Conservation (phyloP, 2,113 vertebrate species). For the Zosterops hypoxanthus region DNA sequence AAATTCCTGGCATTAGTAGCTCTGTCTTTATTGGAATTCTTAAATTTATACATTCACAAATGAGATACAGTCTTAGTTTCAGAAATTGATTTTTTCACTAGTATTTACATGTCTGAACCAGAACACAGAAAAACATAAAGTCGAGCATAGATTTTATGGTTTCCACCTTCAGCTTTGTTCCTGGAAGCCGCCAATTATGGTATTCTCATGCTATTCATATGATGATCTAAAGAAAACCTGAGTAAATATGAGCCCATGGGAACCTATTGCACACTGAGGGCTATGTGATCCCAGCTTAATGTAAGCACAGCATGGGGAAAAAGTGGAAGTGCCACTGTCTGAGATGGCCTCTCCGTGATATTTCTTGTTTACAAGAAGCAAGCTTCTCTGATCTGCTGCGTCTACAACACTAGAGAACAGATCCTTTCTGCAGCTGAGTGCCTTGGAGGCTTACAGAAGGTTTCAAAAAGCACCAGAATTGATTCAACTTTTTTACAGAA, state of each 20-base stretch:
- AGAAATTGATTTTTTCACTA: background rate
- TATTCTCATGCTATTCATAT: background rate
- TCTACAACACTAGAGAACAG: background rate
- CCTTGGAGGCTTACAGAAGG: background rate
- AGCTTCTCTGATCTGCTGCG: background rate
- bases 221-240: background rate
- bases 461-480: background rate
- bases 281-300: background rate
- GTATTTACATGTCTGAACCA: background rate
- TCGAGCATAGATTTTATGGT: fast-evolving
- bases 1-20: background rate
- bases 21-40: background rate
- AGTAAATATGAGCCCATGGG: background rate
- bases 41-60: background rate
- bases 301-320: background rate
- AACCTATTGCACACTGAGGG: fast-evolving
- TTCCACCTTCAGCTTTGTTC: background rate
- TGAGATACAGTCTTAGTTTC: background rate
- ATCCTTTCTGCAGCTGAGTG: background rate
- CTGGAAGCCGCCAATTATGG: background rate
- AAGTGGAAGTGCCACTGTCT: background rate
- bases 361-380: background rate
- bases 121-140: background rate
- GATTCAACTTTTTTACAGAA: background rate
- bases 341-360: background rate